Evolutionary conservation across 2,113 vertebrate species (phyloP).

Genomic region (Beaufortia kweichowensis): DNA sequence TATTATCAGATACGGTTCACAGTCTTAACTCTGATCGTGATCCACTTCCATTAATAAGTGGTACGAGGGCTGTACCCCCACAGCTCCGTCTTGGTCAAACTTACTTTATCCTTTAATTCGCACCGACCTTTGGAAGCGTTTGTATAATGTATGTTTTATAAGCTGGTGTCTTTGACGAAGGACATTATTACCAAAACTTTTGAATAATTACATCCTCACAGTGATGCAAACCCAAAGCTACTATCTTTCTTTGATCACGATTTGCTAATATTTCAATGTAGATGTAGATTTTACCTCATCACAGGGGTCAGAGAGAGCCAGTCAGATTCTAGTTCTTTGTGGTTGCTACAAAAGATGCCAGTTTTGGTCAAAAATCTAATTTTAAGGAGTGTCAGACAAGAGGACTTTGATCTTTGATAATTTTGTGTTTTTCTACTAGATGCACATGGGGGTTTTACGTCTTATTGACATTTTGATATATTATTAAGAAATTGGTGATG

Average conservation of each 20-base stretch:
- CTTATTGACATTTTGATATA: constrained; percentile 23
- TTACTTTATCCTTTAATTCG: constrained; percentile 48
- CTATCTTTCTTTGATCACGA: constrained; percentile 16
- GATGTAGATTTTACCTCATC: constrained; percentile 26
- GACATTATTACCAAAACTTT: constrained; percentile 60
- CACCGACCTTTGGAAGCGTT: constrained; percentile 48
- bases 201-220: constrained; percentile 25
- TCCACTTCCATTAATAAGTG: constrained; percentile 60
- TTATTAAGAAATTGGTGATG: constrained; percentile 18
- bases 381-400: not conserved
- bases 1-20: constrained; percentile 58
- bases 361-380: not conserved
- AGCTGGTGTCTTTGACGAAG: constrained; percentile 61
- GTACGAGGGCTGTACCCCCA: constrained; percentile 59
- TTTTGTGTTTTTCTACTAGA: not conserved
- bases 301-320: not conserved
- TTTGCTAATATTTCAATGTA: constrained; percentile 1
- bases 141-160: constrained; percentile 56
- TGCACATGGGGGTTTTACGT: not conserved
- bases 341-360: not conserved
- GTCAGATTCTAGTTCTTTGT: not conserved
- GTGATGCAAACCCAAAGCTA: constrained; percentile 6
- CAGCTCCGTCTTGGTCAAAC: constrained; percentile 49
- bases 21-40: constrained; percentile 49
- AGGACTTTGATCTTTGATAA: constrained; percentile 3